Conservation (phyloP, 92 coral and sea anemone genomes). For the Zoanthus gigantus region DNA sequence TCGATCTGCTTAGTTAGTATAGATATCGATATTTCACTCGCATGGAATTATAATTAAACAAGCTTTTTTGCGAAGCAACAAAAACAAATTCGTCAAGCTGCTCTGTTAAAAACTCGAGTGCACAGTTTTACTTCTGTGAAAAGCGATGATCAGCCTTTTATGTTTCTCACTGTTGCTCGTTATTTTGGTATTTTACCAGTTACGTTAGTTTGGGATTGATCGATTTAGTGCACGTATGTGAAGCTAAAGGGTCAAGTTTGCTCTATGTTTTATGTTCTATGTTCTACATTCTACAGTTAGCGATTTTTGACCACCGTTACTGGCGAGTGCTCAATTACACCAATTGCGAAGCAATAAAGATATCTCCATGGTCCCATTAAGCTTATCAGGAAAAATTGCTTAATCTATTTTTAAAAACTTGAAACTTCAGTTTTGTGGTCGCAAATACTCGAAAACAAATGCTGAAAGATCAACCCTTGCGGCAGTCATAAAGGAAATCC, state of each 20-base stretch:
- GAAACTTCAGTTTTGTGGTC: conserved; percentile 3
- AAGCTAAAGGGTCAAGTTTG: neutral
- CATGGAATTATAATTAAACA: neutral
- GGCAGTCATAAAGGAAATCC: conserved; percentile 27
- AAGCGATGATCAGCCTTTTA: too few species aligned
- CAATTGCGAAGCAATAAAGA: conserved; percentile 21
- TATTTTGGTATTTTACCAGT: too few species aligned
- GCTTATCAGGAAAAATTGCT: conserved; percentile 31
- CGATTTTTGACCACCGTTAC: neutral
- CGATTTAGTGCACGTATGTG: neutral
- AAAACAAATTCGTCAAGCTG: neutral
- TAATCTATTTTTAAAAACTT: conserved; percentile 22
- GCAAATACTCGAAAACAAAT: conserved; percentile 26
- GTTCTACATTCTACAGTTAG: neutral
- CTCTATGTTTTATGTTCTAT: neutral
- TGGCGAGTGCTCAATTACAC: neutral
- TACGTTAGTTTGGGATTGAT: neutral
- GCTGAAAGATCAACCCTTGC: conserved; percentile 40
- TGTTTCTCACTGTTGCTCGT: too few species aligned
- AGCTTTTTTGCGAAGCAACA: neutral
- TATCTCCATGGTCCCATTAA: neutral
- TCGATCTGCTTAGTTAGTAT: neutral
- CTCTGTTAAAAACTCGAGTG: too few species aligned
- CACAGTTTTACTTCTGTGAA: too few species aligned
- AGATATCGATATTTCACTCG: neutral